A percentile compares a stretch with the other conserved stretches of the same genome.
These are phyloP conservation scores for Rhopalosiphum padi DNA, from an alignment of 1,140 invertebrate genomes.

Conservation along the genomic window DNA sequence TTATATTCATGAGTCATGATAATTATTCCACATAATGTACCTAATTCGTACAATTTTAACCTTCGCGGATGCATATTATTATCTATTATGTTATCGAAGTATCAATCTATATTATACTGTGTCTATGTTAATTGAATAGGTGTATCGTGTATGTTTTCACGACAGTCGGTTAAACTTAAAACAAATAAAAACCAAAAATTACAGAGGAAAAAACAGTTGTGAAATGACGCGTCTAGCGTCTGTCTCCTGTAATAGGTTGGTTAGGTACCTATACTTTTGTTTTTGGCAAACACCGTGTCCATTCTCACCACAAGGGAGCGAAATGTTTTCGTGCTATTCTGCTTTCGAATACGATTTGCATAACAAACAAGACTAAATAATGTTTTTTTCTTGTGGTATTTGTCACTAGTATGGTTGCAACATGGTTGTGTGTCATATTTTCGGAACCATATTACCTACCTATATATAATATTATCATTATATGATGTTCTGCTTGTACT, in stretches of 20 bases:
- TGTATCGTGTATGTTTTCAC: neutral
- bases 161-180: slow-evolving; percentile 1
- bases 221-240: slow-evolving; percentile 22
- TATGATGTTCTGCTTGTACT: neutral
- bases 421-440: slow-evolving; percentile 14
- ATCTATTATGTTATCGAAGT: neutral
- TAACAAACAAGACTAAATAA: slow-evolving; percentile 44
- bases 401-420: neutral
- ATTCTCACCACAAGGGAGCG: neutral
- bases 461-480: neutral
- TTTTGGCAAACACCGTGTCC: slow-evolving; percentile 45
- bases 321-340: neutral
- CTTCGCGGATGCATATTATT: neutral
- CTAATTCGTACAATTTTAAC: neutral
- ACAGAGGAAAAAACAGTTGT: neutral
- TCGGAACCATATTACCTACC: neutral
- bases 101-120: neutral
- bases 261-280: slow-evolving; percentile 4
- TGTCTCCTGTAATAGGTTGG: neutral
- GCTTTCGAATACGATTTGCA: slow-evolving; percentile 23
- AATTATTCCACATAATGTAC: neutral
- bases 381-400: neutral
- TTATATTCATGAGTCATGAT: neutral
- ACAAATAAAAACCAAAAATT: slow-evolving; percentile 51
- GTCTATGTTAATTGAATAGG: neutral